Evolutionary conservation across 1,140 invertebrate species (phyloP).

Genomic region (Drosophila kurseongensis): DNA sequence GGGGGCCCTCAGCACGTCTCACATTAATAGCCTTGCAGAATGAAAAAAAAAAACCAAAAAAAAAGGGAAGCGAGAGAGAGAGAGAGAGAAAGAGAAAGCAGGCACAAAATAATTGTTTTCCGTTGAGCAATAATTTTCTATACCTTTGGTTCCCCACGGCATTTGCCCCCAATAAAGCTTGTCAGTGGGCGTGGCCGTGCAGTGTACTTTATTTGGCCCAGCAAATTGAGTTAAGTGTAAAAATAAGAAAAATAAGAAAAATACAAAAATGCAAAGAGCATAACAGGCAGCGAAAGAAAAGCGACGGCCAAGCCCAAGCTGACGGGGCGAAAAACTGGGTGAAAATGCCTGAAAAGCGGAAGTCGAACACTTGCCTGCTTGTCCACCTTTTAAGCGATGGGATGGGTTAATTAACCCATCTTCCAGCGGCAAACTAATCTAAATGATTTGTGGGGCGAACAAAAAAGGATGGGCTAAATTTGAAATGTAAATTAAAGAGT

Average conservation of each 20-base stretch:
- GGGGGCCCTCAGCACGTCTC: constrained; percentile 28
- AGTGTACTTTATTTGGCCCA: constrained; percentile 36
- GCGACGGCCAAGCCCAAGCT: constrained; percentile 38
- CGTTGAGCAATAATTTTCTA: constrained; percentile 81
- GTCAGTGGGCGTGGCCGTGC: constrained; percentile 40
- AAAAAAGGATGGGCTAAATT: background rate
- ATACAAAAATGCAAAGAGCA: constrained; percentile 15
- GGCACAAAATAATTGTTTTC: constrained; percentile 78
- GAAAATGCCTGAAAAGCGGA: constrained; percentile 29
- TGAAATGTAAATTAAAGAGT: background rate
- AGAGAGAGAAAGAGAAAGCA: constrained; percentile 20
- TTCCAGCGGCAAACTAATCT: constrained; percentile 20
- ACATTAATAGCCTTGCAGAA: constrained; percentile 55
- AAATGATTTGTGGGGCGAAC: constrained; percentile 13
- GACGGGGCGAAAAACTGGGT: constrained; percentile 14
- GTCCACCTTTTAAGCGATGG: constrained; percentile 27
- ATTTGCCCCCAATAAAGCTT: constrained; percentile 46
- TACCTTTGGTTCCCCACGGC: constrained; percentile 49
- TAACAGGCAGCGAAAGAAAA: background rate
- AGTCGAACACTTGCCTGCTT: constrained; percentile 39
- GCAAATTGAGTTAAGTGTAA: constrained; percentile 74
- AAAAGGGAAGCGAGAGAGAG: too few species aligned
- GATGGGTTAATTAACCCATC: constrained; percentile 31
- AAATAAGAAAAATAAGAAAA: constrained; percentile 19
- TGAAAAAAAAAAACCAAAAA: background rate